Conservation (phyloP, 2,113 vertebrate genomes). For the Petroica traversi region DNA sequence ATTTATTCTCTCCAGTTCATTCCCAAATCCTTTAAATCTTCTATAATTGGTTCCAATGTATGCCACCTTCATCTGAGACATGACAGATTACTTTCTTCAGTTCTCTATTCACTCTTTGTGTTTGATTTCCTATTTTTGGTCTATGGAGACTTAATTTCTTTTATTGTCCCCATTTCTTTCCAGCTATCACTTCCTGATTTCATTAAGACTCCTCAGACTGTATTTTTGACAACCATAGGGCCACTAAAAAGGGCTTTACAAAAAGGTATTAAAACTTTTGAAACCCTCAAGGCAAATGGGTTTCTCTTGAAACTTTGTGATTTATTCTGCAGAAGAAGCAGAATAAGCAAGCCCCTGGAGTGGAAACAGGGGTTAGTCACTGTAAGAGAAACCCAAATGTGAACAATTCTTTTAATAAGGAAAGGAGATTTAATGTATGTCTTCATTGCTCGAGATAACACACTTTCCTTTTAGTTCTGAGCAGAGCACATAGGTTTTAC, state of each 20-base stretch:
- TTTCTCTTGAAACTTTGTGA: constrained; percentile 21
- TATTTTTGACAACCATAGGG: constrained; percentile 5
- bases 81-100: background rate
- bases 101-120: background rate
- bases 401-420: constrained; percentile 44
- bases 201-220: constrained; percentile 4
- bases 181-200: constrained; percentile 12
- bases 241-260: background rate
- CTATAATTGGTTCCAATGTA: background rate
- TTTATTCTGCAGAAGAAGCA: constrained; percentile 45
- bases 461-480: background rate
- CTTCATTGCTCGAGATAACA: constrained; percentile 28
- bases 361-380: constrained; percentile 4
- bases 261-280: constrained; percentile 21
- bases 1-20: background rate
- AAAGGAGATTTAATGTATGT: background rate
- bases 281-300: constrained; percentile 33
- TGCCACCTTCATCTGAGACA: background rate
- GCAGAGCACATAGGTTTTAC: background rate
- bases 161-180: constrained; percentile 23
- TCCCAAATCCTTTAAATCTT: background rate
- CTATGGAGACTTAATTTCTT: constrained; percentile 48
- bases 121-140: constrained; percentile 28
- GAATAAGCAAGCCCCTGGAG: constrained; percentile 17
- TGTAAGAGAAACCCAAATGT: background rate